Conservation (phyloP, 2,797 vertebrate genomes). For the Coendou prehensilis region DNA sequence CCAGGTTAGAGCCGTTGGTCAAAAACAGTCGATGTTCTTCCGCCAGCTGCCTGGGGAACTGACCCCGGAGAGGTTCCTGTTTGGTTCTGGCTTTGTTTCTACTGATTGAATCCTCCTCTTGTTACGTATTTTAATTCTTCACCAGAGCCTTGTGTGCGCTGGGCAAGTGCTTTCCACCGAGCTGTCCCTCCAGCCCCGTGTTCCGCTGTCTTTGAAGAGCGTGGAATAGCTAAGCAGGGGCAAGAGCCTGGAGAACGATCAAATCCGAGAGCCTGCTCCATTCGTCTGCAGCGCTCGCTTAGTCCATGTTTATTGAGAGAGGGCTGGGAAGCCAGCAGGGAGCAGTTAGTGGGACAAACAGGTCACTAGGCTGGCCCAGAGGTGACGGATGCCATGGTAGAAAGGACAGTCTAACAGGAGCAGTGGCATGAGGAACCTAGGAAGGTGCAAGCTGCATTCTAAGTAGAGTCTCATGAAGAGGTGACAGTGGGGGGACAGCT, state of each 20-base stretch:
- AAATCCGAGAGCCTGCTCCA: not conserved
- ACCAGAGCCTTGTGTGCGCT: not conserved
- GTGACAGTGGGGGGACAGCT: too few species aligned
- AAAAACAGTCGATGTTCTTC: not conserved
- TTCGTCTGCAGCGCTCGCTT: not conserved
- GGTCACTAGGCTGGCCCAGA: not conserved
- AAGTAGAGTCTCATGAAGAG: too few species aligned
- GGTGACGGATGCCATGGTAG: not conserved
- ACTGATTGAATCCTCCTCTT: conserved; percentile 36
- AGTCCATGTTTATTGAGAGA: not conserved
- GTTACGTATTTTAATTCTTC: not conserved
- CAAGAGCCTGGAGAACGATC: not conserved
- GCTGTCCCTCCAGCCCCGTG: not conserved
- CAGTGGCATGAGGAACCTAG: not conserved
- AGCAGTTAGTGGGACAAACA: not conserved
- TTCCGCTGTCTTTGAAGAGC: not conserved
- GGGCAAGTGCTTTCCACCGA: not conserved
- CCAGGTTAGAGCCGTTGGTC: not conserved
- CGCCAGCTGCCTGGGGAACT: not conserved
- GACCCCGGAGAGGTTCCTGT: not conserved
- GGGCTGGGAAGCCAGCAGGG: not conserved
- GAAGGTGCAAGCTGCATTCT: not conserved
- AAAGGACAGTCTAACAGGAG: not conserved
- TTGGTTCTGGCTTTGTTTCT: not conserved
- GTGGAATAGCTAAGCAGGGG: not conserved